Base-by-base conservation (phyloP, 1,140 invertebrate species). In the Archivesica marissinica region DNA sequence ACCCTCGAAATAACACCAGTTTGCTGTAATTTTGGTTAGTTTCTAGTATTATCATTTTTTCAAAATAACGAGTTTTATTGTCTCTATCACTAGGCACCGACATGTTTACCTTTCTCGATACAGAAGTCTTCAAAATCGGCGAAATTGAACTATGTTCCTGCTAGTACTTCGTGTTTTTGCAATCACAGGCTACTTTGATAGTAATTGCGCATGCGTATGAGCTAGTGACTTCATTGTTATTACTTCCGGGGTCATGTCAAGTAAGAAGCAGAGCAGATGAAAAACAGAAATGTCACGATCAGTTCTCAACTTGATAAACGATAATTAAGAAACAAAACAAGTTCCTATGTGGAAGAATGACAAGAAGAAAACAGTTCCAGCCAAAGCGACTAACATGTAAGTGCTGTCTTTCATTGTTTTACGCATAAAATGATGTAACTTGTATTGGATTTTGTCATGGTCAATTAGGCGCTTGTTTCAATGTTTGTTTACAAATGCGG, bases 331-430 rank as follows among this genome's bases (percentile, higher is more conserved):
- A 50, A 66, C 59, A 79, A 66, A 79, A 79, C 30, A 66, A 79
- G 20, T 47, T 44, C 59, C 38, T n/a, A 61, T 64, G 56, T 41
- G 15, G 87, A 80, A 89, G 79, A 90, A 96, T 96, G 95, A 95
- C 95, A 87, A 94, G 95, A 89, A 93, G 95, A 88, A 96, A 96
- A 93, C 95, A 96, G 93, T 94, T 95, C 91, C 95, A 95, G 90
- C 95, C 95, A 30, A 95, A 95, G 92, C 94, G 95, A 88, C 95
- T 95, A 94, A 95, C 96, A 95, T 95, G 95, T 96, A 95, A 95
- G 95, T 94, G 50, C 28, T 85, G 74, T 85, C 56, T 61, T 85
- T 78, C n/a, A n/a, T 25, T 64, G 4, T 47, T 66, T 66, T 30
- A 9, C 23, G 17, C 30, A 13, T n/a, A 47, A 56, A 54, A 23